Conservation (phyloP, 2,797 vertebrate species). For the Amblyopsis hoosieri region DNA sequence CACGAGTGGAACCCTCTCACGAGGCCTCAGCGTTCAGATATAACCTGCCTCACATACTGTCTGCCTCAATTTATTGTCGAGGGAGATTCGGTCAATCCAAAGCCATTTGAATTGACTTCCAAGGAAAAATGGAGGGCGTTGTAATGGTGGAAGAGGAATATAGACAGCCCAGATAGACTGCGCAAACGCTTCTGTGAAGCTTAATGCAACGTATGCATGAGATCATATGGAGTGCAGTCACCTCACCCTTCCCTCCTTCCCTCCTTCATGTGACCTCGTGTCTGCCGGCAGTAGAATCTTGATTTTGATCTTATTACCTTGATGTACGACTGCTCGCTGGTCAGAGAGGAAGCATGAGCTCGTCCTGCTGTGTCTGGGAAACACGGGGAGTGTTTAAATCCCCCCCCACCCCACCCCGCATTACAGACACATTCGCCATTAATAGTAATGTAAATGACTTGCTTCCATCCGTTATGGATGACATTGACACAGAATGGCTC, state of each 20-base stretch:
- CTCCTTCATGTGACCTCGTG: slow-evolving; percentile 45
- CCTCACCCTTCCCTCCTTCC: slow-evolving; percentile 39
- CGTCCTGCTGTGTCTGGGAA: slow-evolving; percentile 50
- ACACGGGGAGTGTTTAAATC: slow-evolving; percentile 55
- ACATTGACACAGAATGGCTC: slow-evolving; percentile 56
- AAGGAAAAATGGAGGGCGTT: slow-evolving; percentile 69
- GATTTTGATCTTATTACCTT: slow-evolving; percentile 61
- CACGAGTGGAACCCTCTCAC: slow-evolving; percentile 62
- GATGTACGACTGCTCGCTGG: slow-evolving; percentile 57
- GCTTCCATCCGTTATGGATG: slow-evolving; percentile 70
- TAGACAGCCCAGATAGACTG: slow-evolving; percentile 5
- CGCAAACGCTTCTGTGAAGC: slow-evolving; percentile 51
- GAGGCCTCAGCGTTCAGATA: slow-evolving; percentile 62
- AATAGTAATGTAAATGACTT: slow-evolving; percentile 70
- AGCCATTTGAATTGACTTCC: slow-evolving; percentile 71
- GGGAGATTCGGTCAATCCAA: slow-evolving; percentile 61
- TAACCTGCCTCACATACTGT: slow-evolving; percentile 64
- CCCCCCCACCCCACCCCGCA: slow-evolving; percentile 21
- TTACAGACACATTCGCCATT: slow-evolving; percentile 59
- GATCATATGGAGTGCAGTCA: slow-evolving; percentile 60
- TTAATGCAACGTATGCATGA: slow-evolving; percentile 64
- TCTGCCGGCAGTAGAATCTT: slow-evolving; percentile 55
- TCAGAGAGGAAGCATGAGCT: slow-evolving; percentile 50
- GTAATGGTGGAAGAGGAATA: slow-evolving; percentile 36
- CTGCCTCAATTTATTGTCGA: slow-evolving; percentile 69